These are phyloP conservation scores for Argya squamiceps DNA, from an alignment of 2,797 vertebrate genomes.

Conservation along the genomic window DNA sequence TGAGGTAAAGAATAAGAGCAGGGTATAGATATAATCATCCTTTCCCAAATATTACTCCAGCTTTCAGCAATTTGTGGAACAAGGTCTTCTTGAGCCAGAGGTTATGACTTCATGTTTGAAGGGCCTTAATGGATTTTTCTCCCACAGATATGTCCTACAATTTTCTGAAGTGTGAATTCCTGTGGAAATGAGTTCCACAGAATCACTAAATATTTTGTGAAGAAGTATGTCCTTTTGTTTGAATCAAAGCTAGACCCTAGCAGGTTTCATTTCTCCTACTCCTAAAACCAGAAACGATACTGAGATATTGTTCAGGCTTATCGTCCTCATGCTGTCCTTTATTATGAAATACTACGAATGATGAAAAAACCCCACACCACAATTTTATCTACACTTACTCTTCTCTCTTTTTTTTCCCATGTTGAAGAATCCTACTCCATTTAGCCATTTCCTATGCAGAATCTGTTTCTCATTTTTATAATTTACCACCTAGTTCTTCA, in stretches of 20 bases:
- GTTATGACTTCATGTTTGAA: neutral
- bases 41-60: neutral
- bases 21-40: neutral
- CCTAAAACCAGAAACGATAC: neutral
- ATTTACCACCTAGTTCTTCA: neutral
- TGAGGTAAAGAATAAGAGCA: neutral
- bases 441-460: neutral
- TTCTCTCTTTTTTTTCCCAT: neutral
- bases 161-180: neutral
- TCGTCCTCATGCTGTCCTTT: neutral
- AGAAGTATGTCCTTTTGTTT: neutral
- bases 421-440: neutral
- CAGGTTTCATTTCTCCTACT: neutral
- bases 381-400: neutral
- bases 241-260: neutral
- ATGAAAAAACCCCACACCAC: neutral
- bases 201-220: neutral
- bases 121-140: neutral
- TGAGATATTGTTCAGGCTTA: neutral
- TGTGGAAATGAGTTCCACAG: neutral
- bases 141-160: neutral
- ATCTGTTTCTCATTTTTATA: neutral
- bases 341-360: neutral
- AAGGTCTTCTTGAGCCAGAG: neutral
- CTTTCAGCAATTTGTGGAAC: neutral